Evolutionary conservation across 2,888 invertebrate species (phyloP).

Genomic region (Drosophila setosimentum): DNA sequence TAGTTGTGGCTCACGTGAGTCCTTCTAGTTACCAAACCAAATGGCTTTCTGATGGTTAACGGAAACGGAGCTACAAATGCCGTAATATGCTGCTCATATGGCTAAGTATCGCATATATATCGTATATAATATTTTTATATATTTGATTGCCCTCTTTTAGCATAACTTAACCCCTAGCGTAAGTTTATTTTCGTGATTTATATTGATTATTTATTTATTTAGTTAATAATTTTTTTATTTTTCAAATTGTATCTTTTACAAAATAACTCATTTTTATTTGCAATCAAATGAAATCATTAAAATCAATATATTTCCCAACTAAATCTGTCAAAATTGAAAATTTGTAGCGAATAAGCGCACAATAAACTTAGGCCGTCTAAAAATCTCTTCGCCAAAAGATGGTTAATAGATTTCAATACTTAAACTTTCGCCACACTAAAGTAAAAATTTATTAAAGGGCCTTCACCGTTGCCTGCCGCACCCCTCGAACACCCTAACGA

Average conservation of each 20-base stretch:
- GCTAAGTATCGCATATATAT: not conserved
- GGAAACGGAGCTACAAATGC: constrained; percentile 71
- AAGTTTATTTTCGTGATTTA: too few species aligned
- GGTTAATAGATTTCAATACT: not conserved
- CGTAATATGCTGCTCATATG: constrained; percentile 49
- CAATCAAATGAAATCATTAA: not conserved
- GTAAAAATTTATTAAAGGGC: not conserved
- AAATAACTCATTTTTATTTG: too few species aligned
- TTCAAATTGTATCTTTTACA: too few species aligned
- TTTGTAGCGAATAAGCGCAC: not conserved
- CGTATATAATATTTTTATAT: constrained; percentile 5
- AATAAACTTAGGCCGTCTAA: not conserved
- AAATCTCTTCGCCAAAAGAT: not conserved
- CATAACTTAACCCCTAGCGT: too few species aligned
- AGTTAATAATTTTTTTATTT: too few species aligned
- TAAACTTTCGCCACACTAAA: not conserved
- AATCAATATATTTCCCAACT: not conserved
- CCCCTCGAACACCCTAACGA: constrained; percentile 6
- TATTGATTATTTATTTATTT: too few species aligned
- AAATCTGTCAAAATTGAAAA: not conserved
- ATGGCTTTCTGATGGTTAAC: constrained; percentile 74
- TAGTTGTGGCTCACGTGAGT: constrained; percentile 26
- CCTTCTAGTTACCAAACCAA: constrained; percentile 41
- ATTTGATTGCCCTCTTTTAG: not conserved
- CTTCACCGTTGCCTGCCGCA: not conserved